phyloP scores from a whole-genome alignment of 2,113 vertebrate genomes.

The Seriola aureovittata region DNA sequence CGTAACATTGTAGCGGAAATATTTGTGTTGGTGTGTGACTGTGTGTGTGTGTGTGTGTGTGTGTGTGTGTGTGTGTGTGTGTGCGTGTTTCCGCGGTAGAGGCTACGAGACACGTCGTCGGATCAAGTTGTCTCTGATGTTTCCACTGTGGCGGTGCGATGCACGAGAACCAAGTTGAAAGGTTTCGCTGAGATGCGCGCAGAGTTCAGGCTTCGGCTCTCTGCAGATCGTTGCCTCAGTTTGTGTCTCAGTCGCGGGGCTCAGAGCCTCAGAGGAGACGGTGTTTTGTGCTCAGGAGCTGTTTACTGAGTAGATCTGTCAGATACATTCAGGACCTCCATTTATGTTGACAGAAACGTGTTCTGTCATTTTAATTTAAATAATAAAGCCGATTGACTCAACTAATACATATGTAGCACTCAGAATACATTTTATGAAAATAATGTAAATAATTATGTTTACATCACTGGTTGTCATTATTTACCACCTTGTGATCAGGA shows the following conservation, averaged over 20 bases:
- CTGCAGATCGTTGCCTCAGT: slow-evolving; percentile 6
- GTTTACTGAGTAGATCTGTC: background rate
- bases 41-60: slow-evolving; percentile 26
- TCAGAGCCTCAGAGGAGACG: background rate
- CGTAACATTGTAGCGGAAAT: slow-evolving; percentile 67
- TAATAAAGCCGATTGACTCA: too few relatives aligned
- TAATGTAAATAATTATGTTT: background rate
- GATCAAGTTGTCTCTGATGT: slow-evolving; percentile 33
- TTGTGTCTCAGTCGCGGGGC: background rate
- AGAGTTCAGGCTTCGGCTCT: slow-evolving; percentile 4
- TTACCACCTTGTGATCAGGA: background rate
- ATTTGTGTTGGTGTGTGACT: slow-evolving; percentile 27
- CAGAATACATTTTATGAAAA: background rate
- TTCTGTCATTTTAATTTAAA: too few relatives aligned
- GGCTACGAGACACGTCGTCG: slow-evolving; percentile 51
- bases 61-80: slow-evolving; percentile 23
- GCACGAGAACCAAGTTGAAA: slow-evolving; percentile 17
- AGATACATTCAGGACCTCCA: too few relatives aligned
- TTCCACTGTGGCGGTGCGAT: slow-evolving; percentile 60
- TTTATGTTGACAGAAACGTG: too few relatives aligned
- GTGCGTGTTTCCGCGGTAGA: slow-evolving; percentile 61
- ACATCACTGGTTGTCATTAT: background rate
- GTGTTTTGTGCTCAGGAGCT: background rate
- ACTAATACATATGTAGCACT: too few relatives aligned
- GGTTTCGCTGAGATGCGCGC: background rate